A percentile compares a stretch with the other conserved stretches of the same genome.
phyloP scores from a whole-genome alignment of 2,888 invertebrate genomes.

The Sinopyrophorus schimmeli region DNA sequence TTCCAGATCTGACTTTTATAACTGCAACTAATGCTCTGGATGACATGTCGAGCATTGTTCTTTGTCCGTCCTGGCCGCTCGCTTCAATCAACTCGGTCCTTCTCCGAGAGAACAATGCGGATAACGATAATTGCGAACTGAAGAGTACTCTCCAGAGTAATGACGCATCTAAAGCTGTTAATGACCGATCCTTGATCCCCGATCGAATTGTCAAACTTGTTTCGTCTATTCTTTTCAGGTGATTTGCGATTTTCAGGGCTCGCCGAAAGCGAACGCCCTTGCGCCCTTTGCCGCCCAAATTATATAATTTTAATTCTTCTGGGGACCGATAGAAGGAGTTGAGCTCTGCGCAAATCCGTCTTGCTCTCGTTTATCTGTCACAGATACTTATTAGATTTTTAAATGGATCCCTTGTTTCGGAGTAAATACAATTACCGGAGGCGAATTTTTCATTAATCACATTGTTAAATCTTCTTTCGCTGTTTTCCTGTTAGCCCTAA shows the following conservation, averaged over 20 bases:
- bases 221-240: slow-evolving; percentile 46
- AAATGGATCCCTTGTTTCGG: slow-evolving; percentile 30
- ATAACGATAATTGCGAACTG: slow-evolving; percentile 55
- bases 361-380: slow-evolving; percentile 22
- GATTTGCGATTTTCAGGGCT: too few relatives aligned
- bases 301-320: too few relatives aligned
- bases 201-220: slow-evolving; percentile 50
- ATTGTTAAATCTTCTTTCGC: slow-evolving; percentile 36
- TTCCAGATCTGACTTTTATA: slow-evolving; percentile 50
- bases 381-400: slow-evolving; percentile 34
- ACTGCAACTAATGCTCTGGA: slow-evolving; percentile 48
- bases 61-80: slow-evolving; percentile 38
- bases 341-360: slow-evolving; percentile 1
- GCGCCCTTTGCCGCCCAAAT: too few relatives aligned
- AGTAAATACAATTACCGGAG: slow-evolving; percentile 37
- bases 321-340: not conserved
- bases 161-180: slow-evolving; percentile 54
- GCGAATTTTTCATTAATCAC: slow-evolving; percentile 41
- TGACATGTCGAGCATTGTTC: slow-evolving; percentile 51
- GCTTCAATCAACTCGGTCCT: slow-evolving; percentile 47
- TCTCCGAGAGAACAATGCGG: slow-evolving; percentile 49
- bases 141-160: slow-evolving; percentile 49
- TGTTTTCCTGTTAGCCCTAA: slow-evolving; percentile 29
- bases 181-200: slow-evolving; percentile 46
- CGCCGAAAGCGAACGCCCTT: too few relatives aligned